Evolutionary conservation across 2,113 vertebrate species (phyloP).

Genomic region (Piprites chloris): DNA sequence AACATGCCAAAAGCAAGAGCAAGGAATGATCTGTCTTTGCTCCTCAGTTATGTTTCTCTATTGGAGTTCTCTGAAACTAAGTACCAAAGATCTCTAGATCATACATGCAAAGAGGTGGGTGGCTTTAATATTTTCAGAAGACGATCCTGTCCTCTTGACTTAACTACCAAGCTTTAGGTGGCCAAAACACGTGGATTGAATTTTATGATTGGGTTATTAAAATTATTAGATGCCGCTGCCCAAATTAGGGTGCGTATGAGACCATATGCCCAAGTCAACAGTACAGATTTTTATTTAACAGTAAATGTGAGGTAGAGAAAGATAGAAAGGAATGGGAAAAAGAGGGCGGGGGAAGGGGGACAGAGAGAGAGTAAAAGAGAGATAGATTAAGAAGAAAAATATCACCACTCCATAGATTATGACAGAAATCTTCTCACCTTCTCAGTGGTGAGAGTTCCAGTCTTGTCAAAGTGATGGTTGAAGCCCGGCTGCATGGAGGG

Average conservation of each 20-base stretch:
- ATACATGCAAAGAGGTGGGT: background rate
- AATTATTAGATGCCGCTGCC: background rate
- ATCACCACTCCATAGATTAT: background rate
- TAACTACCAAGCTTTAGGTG: background rate
- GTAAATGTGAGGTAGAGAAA: background rate
- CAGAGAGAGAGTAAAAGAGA: background rate
- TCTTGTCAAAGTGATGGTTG: background rate
- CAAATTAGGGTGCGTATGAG: background rate
- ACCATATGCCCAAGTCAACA: background rate
- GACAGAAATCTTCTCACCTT: background rate
- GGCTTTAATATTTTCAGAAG: background rate
- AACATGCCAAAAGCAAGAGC: background rate
- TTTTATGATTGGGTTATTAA: background rate
- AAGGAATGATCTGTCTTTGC: background rate
- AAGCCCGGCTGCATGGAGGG: background rate
- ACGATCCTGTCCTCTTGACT: background rate
- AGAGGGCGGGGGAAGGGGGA: background rate
- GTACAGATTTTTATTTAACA: background rate
- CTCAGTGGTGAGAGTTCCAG: background rate
- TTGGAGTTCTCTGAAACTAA: background rate
- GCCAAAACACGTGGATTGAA: background rate
- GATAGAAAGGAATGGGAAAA: background rate
- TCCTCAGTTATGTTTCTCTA: background rate
- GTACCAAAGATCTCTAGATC: background rate
- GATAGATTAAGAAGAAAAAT: background rate